A percentile compares a stretch with the other conserved stretches of the same genome.
Evolutionary conservation across 1,140 invertebrate genomes (phyloP).

Genomic region (Apocrypta bakeri): DNA sequence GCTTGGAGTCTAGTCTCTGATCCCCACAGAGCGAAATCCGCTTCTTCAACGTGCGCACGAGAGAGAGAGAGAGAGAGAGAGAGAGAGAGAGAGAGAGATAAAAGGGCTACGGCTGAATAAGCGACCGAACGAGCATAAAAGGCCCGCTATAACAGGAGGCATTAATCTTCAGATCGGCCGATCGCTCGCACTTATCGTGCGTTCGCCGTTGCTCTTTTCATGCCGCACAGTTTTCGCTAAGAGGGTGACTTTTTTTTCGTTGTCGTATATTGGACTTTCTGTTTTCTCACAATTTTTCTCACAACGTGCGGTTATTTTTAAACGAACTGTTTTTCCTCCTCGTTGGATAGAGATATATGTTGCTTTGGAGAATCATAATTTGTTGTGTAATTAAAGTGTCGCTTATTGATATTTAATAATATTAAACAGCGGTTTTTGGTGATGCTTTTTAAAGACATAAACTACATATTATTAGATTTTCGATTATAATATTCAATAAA

Average conservation of each 20-base stretch:
- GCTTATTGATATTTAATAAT: too few species aligned
- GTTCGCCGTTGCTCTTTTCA: background rate
- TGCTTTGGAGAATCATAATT: background rate
- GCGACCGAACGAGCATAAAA: background rate
- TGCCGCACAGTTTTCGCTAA: background rate
- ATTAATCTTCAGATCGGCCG: constrained; percentile 30
- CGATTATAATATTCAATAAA: too few species aligned
- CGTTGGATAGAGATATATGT: background rate
- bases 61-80: background rate
- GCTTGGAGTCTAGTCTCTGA: background rate
- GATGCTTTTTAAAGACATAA: too few species aligned
- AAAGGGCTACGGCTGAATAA: background rate
- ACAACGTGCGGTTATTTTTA: constrained; percentile 1
- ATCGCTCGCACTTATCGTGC: constrained; percentile 21
- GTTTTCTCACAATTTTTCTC: constrained; percentile 24
- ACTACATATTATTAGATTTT: too few species aligned
- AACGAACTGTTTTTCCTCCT: background rate
- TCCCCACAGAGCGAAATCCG: background rate
- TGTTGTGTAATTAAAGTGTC: too few species aligned
- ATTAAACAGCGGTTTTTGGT: too few species aligned
- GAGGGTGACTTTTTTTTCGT: background rate
- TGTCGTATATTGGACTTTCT: too few species aligned
- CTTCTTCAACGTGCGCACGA: background rate
- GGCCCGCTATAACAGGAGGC: background rate
- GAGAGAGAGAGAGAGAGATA: too few species aligned